phyloP scores from a whole-genome alignment of 2,888 invertebrate genomes.

The Ichneumoninae sp. region DNA sequence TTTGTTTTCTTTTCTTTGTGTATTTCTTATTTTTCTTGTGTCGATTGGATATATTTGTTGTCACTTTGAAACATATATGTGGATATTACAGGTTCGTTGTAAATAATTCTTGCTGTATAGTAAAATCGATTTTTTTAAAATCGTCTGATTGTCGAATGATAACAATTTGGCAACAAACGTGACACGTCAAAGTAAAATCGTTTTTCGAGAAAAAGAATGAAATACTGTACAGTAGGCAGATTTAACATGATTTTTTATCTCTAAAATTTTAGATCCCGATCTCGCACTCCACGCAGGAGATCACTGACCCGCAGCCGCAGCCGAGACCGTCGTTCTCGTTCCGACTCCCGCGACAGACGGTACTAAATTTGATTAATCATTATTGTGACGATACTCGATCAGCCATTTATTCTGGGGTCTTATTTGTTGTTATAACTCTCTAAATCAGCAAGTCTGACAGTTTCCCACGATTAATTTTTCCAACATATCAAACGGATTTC shows the following conservation, averaged over 20 bases:
- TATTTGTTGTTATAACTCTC: background rate
- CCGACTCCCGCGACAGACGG: slow-evolving; percentile 83
- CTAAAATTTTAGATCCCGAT: slow-evolving; percentile 81
- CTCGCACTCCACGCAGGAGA: slow-evolving; percentile 82
- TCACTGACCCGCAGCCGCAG: slow-evolving; percentile 82
- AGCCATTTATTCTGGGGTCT: background rate
- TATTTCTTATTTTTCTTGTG: background rate
- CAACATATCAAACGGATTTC: background rate
- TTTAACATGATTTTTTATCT: slow-evolving; percentile 54
- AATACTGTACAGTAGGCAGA: slow-evolving; percentile 20
- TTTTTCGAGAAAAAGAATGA: slow-evolving; percentile 18
- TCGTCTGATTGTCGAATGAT: background rate
- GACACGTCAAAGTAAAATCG: slow-evolving; percentile 60
- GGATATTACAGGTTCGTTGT: background rate
- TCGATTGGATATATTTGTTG: background rate
- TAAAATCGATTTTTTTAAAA: background rate
- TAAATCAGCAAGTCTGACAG: background rate
- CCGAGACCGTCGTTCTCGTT: slow-evolving; percentile 83
- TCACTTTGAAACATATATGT: background rate
- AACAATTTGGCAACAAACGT: background rate
- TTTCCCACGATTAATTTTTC: background rate
- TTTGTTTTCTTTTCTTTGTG: slow-evolving; percentile 1
- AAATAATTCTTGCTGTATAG: background rate
- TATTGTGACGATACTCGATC: background rate
- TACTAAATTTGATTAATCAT: slow-evolving; percentile 70